Conservation (phyloP, 2,888 invertebrate species). For the Diarsia dahlii region DNA sequence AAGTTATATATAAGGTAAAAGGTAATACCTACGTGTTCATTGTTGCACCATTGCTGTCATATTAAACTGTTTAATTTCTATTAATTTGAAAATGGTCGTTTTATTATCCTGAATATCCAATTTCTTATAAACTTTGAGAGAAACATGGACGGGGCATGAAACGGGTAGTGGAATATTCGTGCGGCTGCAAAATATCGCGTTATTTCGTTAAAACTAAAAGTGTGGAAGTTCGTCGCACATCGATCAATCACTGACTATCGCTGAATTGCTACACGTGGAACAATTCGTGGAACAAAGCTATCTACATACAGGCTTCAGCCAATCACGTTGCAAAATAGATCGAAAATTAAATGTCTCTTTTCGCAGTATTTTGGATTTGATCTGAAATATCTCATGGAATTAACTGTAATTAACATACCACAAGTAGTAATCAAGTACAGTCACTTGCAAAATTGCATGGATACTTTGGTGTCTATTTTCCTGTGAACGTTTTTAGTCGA, state of each 20-base stretch:
- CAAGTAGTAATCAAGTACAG: neutral
- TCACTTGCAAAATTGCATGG: too few relatives aligned
- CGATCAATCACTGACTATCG: constrained; percentile 39
- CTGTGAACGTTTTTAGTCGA: too few relatives aligned
- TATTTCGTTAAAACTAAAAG: constrained; percentile 21
- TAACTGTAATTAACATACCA: neutral
- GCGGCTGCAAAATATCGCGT: neutral
- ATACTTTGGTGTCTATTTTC: too few relatives aligned
- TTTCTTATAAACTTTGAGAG: too few relatives aligned
- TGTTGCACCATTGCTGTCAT: constrained; percentile 63
- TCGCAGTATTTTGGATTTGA: neutral
- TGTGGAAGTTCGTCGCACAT: constrained; percentile 7
- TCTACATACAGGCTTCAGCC: neutral
- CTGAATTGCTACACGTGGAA: neutral
- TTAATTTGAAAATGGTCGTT: constrained; percentile 46
- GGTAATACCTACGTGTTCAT: constrained; percentile 65
- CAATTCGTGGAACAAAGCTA: neutral
- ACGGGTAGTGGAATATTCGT: constrained; percentile 5
- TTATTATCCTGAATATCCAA: constrained; percentile 42
- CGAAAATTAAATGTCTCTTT: neutral
- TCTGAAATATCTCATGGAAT: neutral
- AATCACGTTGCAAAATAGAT: neutral
- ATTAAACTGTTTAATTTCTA: constrained; percentile 57
- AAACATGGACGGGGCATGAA: neutral
- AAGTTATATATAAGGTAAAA: constrained; percentile 46